Conservation (phyloP, 2,888 invertebrate species). For the Cosmia pyralina region DNA sequence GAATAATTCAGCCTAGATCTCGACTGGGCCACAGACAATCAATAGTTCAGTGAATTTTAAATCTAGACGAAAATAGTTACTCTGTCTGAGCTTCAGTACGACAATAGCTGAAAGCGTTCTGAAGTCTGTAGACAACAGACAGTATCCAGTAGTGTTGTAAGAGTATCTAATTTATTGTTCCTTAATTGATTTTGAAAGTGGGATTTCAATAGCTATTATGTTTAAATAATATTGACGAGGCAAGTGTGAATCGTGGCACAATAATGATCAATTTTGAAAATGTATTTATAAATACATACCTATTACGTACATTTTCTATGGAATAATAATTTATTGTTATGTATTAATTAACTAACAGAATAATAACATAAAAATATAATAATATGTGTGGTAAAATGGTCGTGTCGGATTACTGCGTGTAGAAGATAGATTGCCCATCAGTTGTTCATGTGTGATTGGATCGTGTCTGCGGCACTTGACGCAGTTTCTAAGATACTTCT, state of each 20-base stretch:
- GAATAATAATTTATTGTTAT: no score
- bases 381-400: no score
- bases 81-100: background rate
- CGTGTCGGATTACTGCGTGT: no score
- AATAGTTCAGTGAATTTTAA: slow-evolving; percentile 34
- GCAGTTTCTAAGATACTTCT: no score
- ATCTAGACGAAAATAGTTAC: slow-evolving; percentile 19
- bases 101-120: background rate
- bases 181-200: background rate
- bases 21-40: slow-evolving; percentile 19
- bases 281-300: background rate
- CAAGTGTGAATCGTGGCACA: no score
- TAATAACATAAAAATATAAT: no score
- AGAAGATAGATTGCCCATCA: no score
- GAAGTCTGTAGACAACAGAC: no score
- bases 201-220: background rate
- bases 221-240: background rate
- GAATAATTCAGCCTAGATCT: slow-evolving; percentile 32
- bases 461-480: no score
- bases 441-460: no score
- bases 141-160: background rate
- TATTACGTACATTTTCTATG: no score
- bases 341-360: no score
- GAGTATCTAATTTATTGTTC: background rate
- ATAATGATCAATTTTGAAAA: background rate